Percentiles rank a stretch among this genome's conserved stretches.
Evolutionary conservation across 2,113 vertebrate genomes (phyloP).

Genomic region (Caranx melampygus): DNA sequence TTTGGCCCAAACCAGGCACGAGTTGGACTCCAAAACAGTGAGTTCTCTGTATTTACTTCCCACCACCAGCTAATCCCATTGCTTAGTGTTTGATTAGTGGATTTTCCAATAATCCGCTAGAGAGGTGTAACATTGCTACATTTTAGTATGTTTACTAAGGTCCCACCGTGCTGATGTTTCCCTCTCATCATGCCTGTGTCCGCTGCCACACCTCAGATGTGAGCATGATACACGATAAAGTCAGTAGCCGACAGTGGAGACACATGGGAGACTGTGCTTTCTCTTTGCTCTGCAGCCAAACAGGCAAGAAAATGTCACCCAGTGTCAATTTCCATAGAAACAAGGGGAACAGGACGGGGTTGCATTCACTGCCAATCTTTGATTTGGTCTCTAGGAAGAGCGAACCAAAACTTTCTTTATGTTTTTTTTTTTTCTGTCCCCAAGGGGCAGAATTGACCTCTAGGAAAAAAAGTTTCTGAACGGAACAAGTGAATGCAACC

Average conservation of each 20-base stretch:
- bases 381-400: constrained; percentile 61
- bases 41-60: constrained; percentile 83
- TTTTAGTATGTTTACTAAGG: constrained; percentile 57
- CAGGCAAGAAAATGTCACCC: constrained; percentile 77
- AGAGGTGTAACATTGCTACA: constrained; percentile 69
- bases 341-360: constrained; percentile 68
- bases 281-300: constrained; percentile 63
- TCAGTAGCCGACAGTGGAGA: constrained; percentile 18
- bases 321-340: constrained; percentile 84
- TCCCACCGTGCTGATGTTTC: constrained; percentile 37
- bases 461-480: constrained; percentile 48
- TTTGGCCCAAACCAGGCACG: constrained; percentile 96
- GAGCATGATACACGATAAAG: constrained; percentile 37
- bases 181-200: constrained; percentile 27
- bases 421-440: constrained; percentile 37
- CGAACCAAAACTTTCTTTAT: constrained; percentile 55
- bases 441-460: constrained; percentile 57
- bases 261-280: constrained; percentile 58
- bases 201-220: constrained; percentile 27
- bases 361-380: constrained; percentile 69
- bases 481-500: constrained; percentile 60
- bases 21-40: constrained; percentile 99
- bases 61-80: constrained; percentile 67
- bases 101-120: constrained; percentile 68
- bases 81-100: constrained; percentile 73